Evolutionary conservation across 2,888 invertebrate species (phyloP).

Genomic region (Chloroclysta siterata): DNA sequence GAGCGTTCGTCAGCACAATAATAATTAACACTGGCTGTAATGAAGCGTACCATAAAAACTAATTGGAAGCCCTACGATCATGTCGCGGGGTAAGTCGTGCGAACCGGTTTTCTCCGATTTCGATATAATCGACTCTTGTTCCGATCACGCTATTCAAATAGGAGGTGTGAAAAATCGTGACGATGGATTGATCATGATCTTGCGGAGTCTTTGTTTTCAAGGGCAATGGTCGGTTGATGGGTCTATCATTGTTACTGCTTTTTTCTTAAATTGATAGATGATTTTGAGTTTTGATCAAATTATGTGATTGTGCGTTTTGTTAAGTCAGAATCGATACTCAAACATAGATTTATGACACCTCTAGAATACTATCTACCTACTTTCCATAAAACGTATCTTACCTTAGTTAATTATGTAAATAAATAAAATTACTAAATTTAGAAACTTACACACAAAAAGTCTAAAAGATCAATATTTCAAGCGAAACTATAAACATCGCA

Average conservation of each 20-base stretch:
- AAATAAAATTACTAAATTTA: no score
- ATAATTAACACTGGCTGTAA: conserved; percentile 84
- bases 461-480: conserved; percentile 13
- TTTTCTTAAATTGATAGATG: background rate
- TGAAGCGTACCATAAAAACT: conserved; percentile 83
- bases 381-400: no score
- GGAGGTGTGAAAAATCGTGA: conserved; percentile 23
- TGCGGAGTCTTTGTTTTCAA: background rate
- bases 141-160: conserved; percentile 39
- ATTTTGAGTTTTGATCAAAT: no score
- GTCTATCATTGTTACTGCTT: conserved; percentile 4
- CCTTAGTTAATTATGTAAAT: no score
- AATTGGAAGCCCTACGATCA: conserved; percentile 77
- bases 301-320: no score
- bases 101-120: conserved; percentile 56
- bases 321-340: no score
- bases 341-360: no score
- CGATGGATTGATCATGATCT: conserved; percentile 14
- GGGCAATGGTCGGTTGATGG: background rate
- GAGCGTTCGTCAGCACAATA: conserved; percentile 82
- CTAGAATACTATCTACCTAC: no score
- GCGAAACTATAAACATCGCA: conserved; percentile 19
- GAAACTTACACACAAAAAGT: background rate
- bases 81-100: conserved; percentile 57
- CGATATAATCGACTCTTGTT: conserved; percentile 57